Conservation (phyloP, 2,888 invertebrate species). For the Cheilosia scutellata region DNA sequence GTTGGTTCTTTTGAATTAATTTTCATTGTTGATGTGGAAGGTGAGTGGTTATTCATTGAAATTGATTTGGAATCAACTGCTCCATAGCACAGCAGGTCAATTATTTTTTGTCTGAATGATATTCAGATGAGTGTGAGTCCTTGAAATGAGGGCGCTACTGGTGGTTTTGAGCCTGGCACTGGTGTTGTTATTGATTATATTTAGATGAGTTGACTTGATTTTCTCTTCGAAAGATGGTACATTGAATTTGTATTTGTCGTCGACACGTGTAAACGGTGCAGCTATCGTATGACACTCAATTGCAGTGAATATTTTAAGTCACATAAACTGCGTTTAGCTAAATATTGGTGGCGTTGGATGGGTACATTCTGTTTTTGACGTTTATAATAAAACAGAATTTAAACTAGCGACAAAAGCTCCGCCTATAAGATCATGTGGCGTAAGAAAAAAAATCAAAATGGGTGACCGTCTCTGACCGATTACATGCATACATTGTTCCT, state of each 20-base stretch:
- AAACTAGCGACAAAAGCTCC: too few species aligned
- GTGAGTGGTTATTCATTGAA: conserved; percentile 17
- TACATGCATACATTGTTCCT: too few species aligned
- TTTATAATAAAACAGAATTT: too few species aligned
- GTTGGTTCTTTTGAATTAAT: conserved; percentile 49
- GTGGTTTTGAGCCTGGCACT: background rate
- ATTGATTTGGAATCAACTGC: conserved; percentile 30
- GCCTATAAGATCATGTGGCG: too few species aligned
- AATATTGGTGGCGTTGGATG: too few species aligned
- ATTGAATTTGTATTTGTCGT: conserved; percentile 21
- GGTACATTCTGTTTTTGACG: too few species aligned
- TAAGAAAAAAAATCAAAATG: too few species aligned
- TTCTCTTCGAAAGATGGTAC: background rate
- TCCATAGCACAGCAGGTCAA: conserved; percentile 49
- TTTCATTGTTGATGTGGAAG: background rate
- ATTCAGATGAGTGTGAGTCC: conserved; percentile 61
- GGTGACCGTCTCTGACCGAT: too few species aligned
- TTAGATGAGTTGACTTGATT: conserved; percentile 32
- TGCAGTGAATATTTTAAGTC: too few species aligned
- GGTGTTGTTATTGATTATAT: conserved; percentile 37
- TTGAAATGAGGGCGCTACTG: conserved; percentile 48
- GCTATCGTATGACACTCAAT: too few species aligned
- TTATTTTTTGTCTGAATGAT: conserved; percentile 27
- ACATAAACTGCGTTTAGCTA: too few species aligned
- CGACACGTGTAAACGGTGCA: background rate